Evolutionary conservation across 2,113 vertebrate species (phyloP), one percentile per base, ranked within the genome.

Genomic region (Brachyhypopomus occidentalis): DNA sequence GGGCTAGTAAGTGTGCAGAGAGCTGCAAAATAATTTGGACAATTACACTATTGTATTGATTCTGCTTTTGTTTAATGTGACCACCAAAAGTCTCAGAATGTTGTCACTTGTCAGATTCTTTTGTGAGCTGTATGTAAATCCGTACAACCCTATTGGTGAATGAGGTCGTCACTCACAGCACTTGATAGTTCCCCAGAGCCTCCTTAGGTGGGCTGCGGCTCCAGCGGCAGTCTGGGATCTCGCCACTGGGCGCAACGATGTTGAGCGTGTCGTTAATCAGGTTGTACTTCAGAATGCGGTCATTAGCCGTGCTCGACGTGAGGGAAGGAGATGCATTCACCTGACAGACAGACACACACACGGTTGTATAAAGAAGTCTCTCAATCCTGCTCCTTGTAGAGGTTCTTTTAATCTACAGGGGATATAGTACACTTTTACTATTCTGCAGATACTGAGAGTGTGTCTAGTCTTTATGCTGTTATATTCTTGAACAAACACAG

Each of bases 261-360:
- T 99, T 99, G 38, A 99, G 95, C 0, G 97, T 99, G 91, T 98
- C 98, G 3, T 98, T 99, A 81, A 99, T 97, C 56, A 99, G 95
- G 91, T 98, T 98, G 85, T 99, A 99, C 87, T 99, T 99, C 25
- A 98, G 92, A 89, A 99, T 98, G 1, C 98, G 96, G 83, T 99
- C 98, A 0, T 98, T 99, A 71, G 97, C 96, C 0, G 98, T 99
- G 91, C 97, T 99, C 88, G 98, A 98, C 73, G 97, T 98, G 60
- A 99, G 94, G 14, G 98, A 99, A 0, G 97, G 98, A 2, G 98
- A 99, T 8, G 97, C 98, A 0, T 99, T 99, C 22, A 99, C 98
- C 97, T 99, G 84, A 1, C 59, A 77, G 2, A 77, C 16, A 77
- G 0, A 77, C 45, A 70, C 70, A 76, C 14, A 75, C 6, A 77